phyloP scores from a whole-genome alignment of 2,888 invertebrate genomes.

The Pomacea canaliculata region DNA sequence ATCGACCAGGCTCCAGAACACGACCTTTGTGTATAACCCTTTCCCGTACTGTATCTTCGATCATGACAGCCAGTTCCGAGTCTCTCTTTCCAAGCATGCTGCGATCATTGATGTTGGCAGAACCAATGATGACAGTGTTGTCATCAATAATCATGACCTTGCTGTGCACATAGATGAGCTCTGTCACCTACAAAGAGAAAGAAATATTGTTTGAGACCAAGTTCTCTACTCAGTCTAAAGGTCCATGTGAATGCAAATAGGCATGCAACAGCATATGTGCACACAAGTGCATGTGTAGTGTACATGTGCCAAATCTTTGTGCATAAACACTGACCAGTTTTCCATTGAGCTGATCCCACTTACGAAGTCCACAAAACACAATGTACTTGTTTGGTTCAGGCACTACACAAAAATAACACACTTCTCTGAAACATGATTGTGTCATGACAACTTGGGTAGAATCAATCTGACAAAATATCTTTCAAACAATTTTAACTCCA shows the following conservation, averaged over 20 bases:
- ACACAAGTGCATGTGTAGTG: background rate
- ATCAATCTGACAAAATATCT: background rate
- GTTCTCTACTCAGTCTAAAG: background rate
- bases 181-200: slow-evolving; percentile 78
- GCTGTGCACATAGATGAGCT: slow-evolving; percentile 96
- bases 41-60: slow-evolving; percentile 77
- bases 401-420: slow-evolving; percentile 68
- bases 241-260: too few species aligned
- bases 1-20: slow-evolving; percentile 85
- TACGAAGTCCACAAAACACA: slow-evolving; percentile 90
- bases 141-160: slow-evolving; percentile 97
- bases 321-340: slow-evolving; percentile 74
- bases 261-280: background rate
- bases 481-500: background rate
- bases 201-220: slow-evolving; percentile 14
- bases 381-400: slow-evolving; percentile 87
- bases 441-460: background rate
- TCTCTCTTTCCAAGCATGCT: slow-evolving; percentile 94
- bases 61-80: slow-evolving; percentile 87
- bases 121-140: slow-evolving; percentile 90
- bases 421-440: background rate
- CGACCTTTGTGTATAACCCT: slow-evolving; percentile 82
- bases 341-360: slow-evolving; percentile 82
- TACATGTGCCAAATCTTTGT: too few species aligned
- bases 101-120: slow-evolving; percentile 97